Percentiles rank a stretch among this genome's conserved stretches.
These are phyloP conservation scores for Microchirus variegatus DNA, from an alignment of 2,797 vertebrate genomes.

Conservation along the genomic window DNA sequence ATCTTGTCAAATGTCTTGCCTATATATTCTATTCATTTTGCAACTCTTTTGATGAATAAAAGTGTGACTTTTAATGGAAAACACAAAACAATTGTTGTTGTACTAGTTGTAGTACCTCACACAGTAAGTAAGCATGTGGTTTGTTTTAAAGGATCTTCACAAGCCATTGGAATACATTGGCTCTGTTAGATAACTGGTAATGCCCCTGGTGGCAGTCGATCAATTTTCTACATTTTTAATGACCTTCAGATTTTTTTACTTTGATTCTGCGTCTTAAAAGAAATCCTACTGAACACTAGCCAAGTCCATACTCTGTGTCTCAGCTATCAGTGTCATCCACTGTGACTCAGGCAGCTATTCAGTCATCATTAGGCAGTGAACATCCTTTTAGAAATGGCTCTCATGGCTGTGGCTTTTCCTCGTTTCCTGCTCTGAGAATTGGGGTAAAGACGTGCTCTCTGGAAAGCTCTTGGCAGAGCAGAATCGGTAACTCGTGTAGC, in stretches of 20 bases:
- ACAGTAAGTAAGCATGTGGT: background rate
- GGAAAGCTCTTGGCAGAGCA: constrained; percentile 32
- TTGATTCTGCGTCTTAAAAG: background rate
- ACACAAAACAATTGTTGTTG: too few species aligned
- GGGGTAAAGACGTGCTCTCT: constrained; percentile 11
- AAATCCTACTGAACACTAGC: too few species aligned
- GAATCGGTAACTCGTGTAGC: constrained; percentile 39
- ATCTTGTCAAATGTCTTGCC: too few species aligned
- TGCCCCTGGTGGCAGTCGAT: background rate
- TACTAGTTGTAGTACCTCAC: too few species aligned
- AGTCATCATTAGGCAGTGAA: background rate
- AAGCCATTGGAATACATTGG: background rate
- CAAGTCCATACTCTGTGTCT: too few species aligned
- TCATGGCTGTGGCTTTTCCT: background rate
- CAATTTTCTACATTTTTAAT: background rate
- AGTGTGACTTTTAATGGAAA: too few species aligned
- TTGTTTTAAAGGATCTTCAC: background rate
- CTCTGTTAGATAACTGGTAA: background rate
- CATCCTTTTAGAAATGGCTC: background rate
- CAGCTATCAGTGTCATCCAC: too few species aligned
- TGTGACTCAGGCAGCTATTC: too few species aligned
- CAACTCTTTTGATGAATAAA: too few species aligned
- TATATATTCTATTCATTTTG: too few species aligned
- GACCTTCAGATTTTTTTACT: background rate
- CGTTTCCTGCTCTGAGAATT: background rate